Conservation (phyloP, 2,888 invertebrate species). For the Seira musarum region DNA sequence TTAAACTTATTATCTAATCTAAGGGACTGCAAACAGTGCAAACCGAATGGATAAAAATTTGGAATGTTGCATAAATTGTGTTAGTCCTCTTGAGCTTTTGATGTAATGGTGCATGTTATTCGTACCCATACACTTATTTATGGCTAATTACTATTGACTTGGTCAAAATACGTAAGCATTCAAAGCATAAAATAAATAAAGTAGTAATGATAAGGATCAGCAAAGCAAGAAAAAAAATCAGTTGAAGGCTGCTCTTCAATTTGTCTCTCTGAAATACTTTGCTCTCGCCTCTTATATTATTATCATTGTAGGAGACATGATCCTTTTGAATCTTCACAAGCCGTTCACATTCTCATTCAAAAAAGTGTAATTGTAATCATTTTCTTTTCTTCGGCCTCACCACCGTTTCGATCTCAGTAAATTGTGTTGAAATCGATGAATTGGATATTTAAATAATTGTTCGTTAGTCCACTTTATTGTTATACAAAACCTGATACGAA, state of each 20-base stretch:
- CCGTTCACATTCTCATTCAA: conserved; percentile 7
- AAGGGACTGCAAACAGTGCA: neutral
- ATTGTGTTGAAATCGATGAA: too few species aligned
- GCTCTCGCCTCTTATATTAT: neutral
- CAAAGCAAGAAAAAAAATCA: neutral
- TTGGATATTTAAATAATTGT: too few species aligned
- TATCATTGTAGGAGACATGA: too few species aligned
- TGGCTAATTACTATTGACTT: conserved; percentile 31
- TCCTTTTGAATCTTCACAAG: neutral
- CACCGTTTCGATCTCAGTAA: neutral
- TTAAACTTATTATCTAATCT: too few species aligned
- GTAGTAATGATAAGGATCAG: neutral
- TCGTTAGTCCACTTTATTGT: too few species aligned
- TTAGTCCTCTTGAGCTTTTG: neutral
- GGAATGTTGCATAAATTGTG: neutral
- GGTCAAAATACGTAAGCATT: conserved; percentile 2
- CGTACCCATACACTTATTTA: conserved; percentile 2
- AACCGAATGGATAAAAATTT: neutral
- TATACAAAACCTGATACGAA: too few species aligned
- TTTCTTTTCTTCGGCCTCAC: neutral
- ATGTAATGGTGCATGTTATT: neutral
- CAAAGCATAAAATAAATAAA: conserved; percentile 9
- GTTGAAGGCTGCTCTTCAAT: conserved; percentile 12
- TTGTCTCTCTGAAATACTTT: neutral
- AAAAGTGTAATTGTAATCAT: neutral